Evolutionary conservation across 2,888 invertebrate genomes (phyloP).

Genomic region (Cataglyphis rosenhaueri): DNA sequence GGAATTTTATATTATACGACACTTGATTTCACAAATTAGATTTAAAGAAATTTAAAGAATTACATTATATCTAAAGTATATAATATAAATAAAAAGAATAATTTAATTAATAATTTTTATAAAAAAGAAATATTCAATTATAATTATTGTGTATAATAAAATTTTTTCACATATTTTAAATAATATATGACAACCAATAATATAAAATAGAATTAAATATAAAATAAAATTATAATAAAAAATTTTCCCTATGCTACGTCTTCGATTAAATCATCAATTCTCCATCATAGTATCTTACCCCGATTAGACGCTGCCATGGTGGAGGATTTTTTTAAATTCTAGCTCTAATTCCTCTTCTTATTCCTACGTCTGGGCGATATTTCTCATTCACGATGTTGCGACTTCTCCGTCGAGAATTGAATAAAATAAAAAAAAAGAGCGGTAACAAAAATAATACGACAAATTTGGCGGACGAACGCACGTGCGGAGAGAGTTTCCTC

Average conservation of each 20-base stretch:
- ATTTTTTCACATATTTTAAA: constrained; percentile 8
- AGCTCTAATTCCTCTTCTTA: constrained; percentile 9
- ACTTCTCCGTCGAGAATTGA: constrained; percentile 11
- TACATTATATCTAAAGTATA: too few species aligned
- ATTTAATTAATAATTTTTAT: background rate
- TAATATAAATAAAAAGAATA: background rate
- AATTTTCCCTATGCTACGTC: background rate
- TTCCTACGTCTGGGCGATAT: background rate
- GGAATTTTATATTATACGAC: background rate
- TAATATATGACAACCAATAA: background rate
- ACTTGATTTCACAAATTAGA: background rate
- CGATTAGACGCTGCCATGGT: constrained; percentile 67
- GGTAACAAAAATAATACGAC: constrained; percentile 17
- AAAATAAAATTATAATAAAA: background rate
- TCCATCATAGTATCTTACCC: constrained; percentile 64
- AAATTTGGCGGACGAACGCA: constrained; percentile 44
- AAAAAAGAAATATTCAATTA: background rate
- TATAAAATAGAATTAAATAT: background rate
- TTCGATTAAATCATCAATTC: background rate
- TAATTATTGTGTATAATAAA: background rate
- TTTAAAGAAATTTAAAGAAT: too few species aligned
- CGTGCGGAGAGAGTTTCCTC: constrained; percentile 46
- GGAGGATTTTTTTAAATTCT: constrained; percentile 22
- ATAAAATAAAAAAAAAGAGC: constrained; percentile 21
- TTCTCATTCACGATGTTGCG: constrained; percentile 51